Evolutionary conservation across 2,888 invertebrate genomes (phyloP), one percentile per base, ranked within the genome.

Genomic region (Macrosiphum euphorbiae): DNA sequence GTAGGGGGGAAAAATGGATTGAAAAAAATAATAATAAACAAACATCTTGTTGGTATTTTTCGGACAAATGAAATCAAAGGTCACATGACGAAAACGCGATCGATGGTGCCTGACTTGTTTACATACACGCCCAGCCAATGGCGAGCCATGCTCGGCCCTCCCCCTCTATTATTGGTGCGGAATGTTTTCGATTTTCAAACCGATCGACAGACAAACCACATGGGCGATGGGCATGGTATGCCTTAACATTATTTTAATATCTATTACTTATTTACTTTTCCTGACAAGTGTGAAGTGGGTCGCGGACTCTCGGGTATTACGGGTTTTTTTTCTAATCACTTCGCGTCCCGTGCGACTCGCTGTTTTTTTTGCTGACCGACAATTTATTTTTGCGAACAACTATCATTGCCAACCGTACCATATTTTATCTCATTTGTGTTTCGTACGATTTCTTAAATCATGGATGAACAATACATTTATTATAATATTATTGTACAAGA

Each of bases 61-160:
- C 67, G 67, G 86, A 90, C 94, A 61, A 94, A 94, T 94, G 67
- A 94, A 94, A 94, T 94, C 90, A 94, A 94, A 94, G 94, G 94
- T 94, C 94, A 94, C 94, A 94, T 90, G 94, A 94, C 94, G 94
- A 94, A 90, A 94, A 94, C 90, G 20, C 94, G 94, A 94, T 94
- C 94, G 94, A 94, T 94, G 94, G 90, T 87, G 85, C 44, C 86
- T 67, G 50, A 61, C 90, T 86, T 94, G 94, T 94, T 94, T 94
- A 94, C 94, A 87, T 94, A 90, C 24, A 13, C 35, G 78, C 78
- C 20, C 44, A 67, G 28, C 94, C 94, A 94, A 94, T 94, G 50
- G 61, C 41, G 50, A 86, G 41, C 67, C 28, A 8, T 24, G 47
- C 20, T 78, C 78, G 20, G 78, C 35, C 35, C 78, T 50, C 28